Conservation (phyloP, 2,888 invertebrate species). For the Protonemura montana region DNA sequence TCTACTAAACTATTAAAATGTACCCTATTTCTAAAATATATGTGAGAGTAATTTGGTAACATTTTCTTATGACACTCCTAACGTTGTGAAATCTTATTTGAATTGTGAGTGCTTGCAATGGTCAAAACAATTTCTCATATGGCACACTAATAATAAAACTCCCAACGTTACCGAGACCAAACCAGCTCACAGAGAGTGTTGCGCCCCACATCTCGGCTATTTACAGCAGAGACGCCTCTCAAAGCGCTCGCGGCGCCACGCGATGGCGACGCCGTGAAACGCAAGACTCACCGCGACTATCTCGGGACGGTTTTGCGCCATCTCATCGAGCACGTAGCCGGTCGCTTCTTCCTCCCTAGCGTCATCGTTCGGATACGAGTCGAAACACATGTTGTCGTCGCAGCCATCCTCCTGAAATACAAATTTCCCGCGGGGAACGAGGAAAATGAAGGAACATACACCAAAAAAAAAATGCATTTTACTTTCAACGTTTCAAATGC, state of each 20-base stretch:
- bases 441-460: too few species aligned
- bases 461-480: too few species aligned
- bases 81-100: too few species aligned
- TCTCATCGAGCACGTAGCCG: constrained; percentile 54
- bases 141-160: too few species aligned
- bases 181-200: constrained; percentile 41
- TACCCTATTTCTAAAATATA: too few species aligned
- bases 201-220: constrained; percentile 43
- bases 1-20: too few species aligned
- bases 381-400: constrained; percentile 51
- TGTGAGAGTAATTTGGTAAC: too few species aligned
- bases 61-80: too few species aligned
- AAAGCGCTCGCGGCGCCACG: constrained; percentile 51
- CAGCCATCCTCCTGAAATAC: constrained; percentile 4
- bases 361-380: constrained; percentile 54
- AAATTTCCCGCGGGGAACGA: background rate
- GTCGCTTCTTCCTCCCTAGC: constrained; percentile 55
- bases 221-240: constrained; percentile 44
- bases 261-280: constrained; percentile 41
- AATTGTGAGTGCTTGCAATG: too few species aligned
- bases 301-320: constrained; percentile 53
- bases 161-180: too few species aligned
- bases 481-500: too few species aligned
- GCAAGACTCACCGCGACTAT: constrained; percentile 50
- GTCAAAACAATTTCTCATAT: too few species aligned